Evolutionary conservation across 2,797 vertebrate genomes (phyloP).

Genomic region (Sebastes oblongus): DNA sequence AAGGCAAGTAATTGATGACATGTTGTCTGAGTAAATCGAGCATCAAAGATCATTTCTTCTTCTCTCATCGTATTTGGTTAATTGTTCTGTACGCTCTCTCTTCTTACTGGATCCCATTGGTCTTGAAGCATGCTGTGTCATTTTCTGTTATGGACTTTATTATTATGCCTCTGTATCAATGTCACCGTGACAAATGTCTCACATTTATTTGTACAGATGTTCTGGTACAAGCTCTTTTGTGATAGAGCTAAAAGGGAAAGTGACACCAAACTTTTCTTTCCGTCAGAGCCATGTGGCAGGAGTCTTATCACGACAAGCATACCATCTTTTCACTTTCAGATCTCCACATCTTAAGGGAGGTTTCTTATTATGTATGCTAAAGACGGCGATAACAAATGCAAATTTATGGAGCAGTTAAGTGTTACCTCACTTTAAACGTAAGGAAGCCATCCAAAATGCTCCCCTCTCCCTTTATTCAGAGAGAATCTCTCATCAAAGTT

Average conservation of each 20-base stretch:
- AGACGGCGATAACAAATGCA: slow-evolving; percentile 71
- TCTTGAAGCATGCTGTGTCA: not conserved
- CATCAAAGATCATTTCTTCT: not conserved
- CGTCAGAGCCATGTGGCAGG: slow-evolving; percentile 6
- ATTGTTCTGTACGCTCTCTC: not conserved
- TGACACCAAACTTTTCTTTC: slow-evolving; percentile 2
- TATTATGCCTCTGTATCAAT: slow-evolving; percentile 24
- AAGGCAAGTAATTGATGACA: not conserved
- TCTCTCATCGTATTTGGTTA: not conserved
- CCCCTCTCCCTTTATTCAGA: slow-evolving; percentile 37
- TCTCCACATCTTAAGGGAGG: slow-evolving; percentile 57
- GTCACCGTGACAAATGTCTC: slow-evolving; percentile 41
- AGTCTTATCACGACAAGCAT: slow-evolving; percentile 23
- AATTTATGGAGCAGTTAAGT: slow-evolving; percentile 70
- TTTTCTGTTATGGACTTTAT: slow-evolving; percentile 21
- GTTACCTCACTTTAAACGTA: slow-evolving; percentile 73
- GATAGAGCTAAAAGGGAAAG: slow-evolving; percentile 10
- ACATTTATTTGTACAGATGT: slow-evolving; percentile 37
- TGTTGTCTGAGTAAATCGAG: not conserved
- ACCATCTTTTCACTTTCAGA: slow-evolving; percentile 32
- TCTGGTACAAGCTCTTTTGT: not conserved
- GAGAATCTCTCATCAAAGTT: slow-evolving; percentile 68
- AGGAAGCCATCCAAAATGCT: slow-evolving; percentile 63
- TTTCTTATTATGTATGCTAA: slow-evolving; percentile 65
- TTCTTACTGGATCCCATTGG: not conserved